Evolutionary conservation across 2,888 invertebrate species (phyloP), one percentile per base, ranked within the genome.

Genomic region (Formica aserva): DNA sequence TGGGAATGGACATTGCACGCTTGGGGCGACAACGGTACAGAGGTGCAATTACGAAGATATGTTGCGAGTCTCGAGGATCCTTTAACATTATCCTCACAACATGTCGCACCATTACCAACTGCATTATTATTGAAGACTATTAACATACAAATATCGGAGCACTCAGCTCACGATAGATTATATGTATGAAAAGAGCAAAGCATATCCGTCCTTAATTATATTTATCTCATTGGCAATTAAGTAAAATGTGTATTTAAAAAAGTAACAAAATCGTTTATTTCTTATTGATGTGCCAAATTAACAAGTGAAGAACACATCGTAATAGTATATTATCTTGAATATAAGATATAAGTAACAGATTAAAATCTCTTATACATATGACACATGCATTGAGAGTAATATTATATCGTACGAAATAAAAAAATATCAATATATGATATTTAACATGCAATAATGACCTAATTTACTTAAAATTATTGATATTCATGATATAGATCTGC

Each of bases 1-100:
- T 93, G 93, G 89, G 91, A 93, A 81, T 94, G 94, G 94, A 89
- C 76, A 55, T 76, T 94, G 26, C 86, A 90, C n/a, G 93, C 90
- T 32, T 82, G 80, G 77, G 91, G 89, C 26, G 76, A 85, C 0
- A 85, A 91, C 8, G 92, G 89, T 32, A 90, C 89, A 0, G 91
- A 92, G 83, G 66, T 94, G 11, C 91, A 90, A 66, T 86, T 92
- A 15, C 85, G 90, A 9, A 91, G 91, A 82, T 87, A 85, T 41
- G 92, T 94, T 4, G 89, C 87, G 18, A 92, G 88, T 75, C 89
- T 94, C 8, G 91, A 93, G 18, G 91, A 92, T 80, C 83, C 87
- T 0, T 62, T 78, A 52, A 82, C 86, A 15, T 84, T 91, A 66
- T 84, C 85, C 4, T 45, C 92, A 5, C 84, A 88, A 57, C 89